A percentile compares a stretch with the other conserved stretches of the same genome.
These are phyloP conservation scores for Blastobasis lacticolella DNA, from an alignment of 2,888 invertebrate genomes.

Conservation along the genomic window DNA sequence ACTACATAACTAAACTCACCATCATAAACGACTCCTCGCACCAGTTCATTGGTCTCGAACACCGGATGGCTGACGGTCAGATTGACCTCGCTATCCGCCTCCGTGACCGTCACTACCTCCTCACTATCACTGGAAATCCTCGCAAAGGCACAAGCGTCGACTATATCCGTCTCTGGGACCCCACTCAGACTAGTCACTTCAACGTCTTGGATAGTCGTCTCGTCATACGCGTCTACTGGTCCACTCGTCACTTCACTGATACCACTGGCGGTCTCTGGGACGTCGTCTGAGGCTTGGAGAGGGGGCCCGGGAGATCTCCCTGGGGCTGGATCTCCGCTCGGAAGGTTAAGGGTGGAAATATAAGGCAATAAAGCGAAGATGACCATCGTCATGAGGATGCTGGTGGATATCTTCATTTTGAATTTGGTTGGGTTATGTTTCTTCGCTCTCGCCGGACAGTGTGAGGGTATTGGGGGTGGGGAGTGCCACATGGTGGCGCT, in stretches of 20 bases:
- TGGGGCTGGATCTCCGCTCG: slow-evolving; percentile 78
- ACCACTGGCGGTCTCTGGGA: slow-evolving; percentile 19
- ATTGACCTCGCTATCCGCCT: slow-evolving; percentile 60
- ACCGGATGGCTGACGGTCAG: slow-evolving; percentile 66
- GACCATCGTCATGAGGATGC: slow-evolving; percentile 33
- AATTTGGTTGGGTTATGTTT: slow-evolving; percentile 29
- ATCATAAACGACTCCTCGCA: slow-evolving; percentile 71
- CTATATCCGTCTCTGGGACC: slow-evolving; percentile 23
- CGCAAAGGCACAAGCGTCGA: slow-evolving; percentile 60
- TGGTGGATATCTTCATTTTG: slow-evolving; percentile 37
- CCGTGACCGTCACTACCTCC: slow-evolving; percentile 53
- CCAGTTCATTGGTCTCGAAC: slow-evolving; percentile 65
- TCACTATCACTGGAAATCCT: slow-evolving; percentile 59
- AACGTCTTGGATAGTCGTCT: slow-evolving; percentile 35
- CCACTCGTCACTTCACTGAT: slow-evolving; percentile 10
- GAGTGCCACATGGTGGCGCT: too few species aligned
- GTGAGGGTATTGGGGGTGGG: background rate
- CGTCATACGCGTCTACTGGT: slow-evolving; percentile 30
- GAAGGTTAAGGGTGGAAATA: slow-evolving; percentile 51
- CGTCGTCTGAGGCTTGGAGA: slow-evolving; percentile 32
- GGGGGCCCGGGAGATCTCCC: slow-evolving; percentile 77
- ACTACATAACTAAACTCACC: slow-evolving; percentile 47
- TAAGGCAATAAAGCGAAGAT: slow-evolving; percentile 57
- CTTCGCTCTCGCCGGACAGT: slow-evolving; percentile 20
- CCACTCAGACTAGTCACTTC: slow-evolving; percentile 28